A percentile compares a stretch with the other conserved stretches of the same genome.
phyloP scores from a whole-genome alignment of 2,797 vertebrate genomes.

The Anguilla marmorata region DNA sequence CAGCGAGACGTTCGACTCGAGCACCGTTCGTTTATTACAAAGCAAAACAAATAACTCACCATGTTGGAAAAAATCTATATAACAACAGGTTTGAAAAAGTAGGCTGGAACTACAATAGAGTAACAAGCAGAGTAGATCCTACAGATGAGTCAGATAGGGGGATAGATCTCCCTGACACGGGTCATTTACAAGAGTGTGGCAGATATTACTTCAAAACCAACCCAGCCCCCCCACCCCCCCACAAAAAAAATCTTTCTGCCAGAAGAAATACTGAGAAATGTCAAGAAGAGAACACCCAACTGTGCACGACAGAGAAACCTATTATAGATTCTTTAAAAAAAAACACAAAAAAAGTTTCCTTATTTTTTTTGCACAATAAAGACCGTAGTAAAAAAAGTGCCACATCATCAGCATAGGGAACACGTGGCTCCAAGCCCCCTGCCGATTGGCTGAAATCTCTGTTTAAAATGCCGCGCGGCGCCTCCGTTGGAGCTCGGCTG shows the following conservation, averaged over 20 bases:
- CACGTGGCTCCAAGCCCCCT: constrained; percentile 31
- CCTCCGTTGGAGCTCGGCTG: constrained; percentile 38
- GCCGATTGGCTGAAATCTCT: constrained; percentile 13
- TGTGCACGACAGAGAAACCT: background rate
- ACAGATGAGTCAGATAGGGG: constrained; percentile 18
- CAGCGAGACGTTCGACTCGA: constrained; percentile 36
- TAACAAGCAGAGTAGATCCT: constrained; percentile 49
- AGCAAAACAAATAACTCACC: constrained; percentile 40
- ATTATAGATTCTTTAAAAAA: background rate
- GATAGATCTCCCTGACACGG: background rate
- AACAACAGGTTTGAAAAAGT: constrained; percentile 52
- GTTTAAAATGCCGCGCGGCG: constrained; percentile 3
- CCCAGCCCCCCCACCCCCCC: background rate
- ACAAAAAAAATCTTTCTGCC: no score
- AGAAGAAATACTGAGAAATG: background rate
- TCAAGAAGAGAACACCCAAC: constrained; percentile 51
- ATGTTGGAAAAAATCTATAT: constrained; percentile 42
- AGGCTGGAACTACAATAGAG: constrained; percentile 52
- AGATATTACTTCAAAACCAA: constrained; percentile 15
- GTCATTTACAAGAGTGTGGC: constrained; percentile 53
- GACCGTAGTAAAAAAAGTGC: constrained; percentile 60
- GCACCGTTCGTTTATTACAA: constrained; percentile 60
- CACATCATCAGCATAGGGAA: constrained; percentile 33
- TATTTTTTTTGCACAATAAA: constrained; percentile 54
- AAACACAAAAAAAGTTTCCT: background rate